Percentiles rank a stretch among this genome's conserved stretches.
Evolutionary conservation across 2,113 vertebrate genomes (phyloP).

Genomic region (Onychorhynchus coronatus): DNA sequence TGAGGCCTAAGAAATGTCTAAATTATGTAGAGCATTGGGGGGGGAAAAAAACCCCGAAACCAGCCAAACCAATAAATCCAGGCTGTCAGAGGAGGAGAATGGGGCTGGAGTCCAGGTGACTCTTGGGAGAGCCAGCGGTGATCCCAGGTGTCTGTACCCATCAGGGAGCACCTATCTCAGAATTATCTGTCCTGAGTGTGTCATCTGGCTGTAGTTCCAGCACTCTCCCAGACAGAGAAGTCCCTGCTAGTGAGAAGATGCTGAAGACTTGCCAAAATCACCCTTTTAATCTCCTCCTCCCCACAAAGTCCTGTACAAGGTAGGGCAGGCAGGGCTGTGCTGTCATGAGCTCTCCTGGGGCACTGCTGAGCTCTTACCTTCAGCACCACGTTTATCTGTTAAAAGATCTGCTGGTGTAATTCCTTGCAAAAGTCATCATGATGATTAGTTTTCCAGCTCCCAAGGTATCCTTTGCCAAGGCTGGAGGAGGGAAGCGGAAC

Average conservation of each 20-base stretch:
- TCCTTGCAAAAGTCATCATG: not conserved
- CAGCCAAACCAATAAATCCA: not conserved
- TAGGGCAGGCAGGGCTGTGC: not conserved
- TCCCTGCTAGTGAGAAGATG: not conserved
- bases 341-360: not conserved
- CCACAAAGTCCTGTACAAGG: not conserved
- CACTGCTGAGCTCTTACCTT: not conserved
- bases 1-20: not conserved
- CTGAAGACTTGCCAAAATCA: not conserved
- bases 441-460: not conserved
- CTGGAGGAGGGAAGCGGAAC: not conserved
- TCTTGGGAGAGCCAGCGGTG: not conserved
- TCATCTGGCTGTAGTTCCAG: not conserved
- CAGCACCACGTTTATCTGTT: not conserved
- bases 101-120: not conserved
- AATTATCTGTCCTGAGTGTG: not conserved
- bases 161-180: not conserved
- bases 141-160: not conserved
- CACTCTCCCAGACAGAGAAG: not conserved
- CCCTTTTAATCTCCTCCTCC: not conserved
- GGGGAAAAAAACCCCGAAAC: fast-evolving
- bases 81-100: not conserved
- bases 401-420: not conserved
- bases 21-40: not conserved
- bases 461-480: not conserved